Base-by-base conservation (phyloP, 2,888 invertebrate species). In the Artemia sp. region DNA sequence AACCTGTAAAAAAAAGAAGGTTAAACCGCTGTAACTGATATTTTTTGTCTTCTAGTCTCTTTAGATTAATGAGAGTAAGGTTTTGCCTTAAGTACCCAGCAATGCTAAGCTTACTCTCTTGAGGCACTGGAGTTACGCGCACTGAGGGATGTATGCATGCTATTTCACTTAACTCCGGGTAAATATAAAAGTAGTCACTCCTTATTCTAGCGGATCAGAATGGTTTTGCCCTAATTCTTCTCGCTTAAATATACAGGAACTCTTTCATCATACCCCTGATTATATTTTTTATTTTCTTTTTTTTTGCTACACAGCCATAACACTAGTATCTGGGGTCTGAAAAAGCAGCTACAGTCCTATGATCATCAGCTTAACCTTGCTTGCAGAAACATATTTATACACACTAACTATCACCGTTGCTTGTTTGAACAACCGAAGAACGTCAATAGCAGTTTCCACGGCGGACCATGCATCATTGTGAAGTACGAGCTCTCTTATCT, bases 131-230 rank as follows among this genome's bases (percentile, higher is more conserved):
- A 12, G 12, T 14, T 53, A 14, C 58, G 12, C 5, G 58, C 7
- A 53, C 3, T 53, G 14, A 53, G 12, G 14, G 58, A 53, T 53
- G 58, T 4, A 53, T 53, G 14, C 58, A 53, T 53, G 58, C 58
- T 12, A 53, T 53, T 53, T 53, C 58, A 53, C 58, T 53, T 53
- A 53, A 7, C 7, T 53, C 58, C 58, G 58, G 58, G 58, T 53
- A 53, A 53, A 14, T 53, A 14, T 53, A 53, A 53, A 12, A 53
- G 58, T 53, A 53, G 58, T 53, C 58, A 53, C 58, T 53, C 58
- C 12, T n/a, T n/a, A 53, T 53, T 53, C 58, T 14, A 53, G 58
- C 14, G 58, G 3, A 53, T 14, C 14, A 53, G 58, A 53, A 53
- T n/a, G 14, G 14, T 53, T 53, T 14, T 53, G 2, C 7, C 58